These are phyloP conservation scores for Halcyon malimbica DNA, from an alignment of 2,113 vertebrate genomes.

Conservation along the genomic window DNA sequence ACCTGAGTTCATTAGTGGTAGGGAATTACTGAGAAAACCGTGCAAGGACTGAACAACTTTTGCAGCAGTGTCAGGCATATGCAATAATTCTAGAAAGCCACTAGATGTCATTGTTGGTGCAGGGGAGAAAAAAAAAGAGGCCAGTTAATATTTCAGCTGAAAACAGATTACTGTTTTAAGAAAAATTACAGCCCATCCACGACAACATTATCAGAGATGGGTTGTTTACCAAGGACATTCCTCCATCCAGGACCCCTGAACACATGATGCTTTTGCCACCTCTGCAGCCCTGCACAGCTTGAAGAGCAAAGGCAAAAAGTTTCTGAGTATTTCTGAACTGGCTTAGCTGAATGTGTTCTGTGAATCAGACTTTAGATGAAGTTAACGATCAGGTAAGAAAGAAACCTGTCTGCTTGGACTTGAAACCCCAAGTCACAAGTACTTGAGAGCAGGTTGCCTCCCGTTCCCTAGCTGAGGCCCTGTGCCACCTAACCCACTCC, in stretches of 20 bases:
- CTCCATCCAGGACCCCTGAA: background rate
- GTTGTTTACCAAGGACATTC: background rate
- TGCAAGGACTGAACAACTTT: rapidly evolving
- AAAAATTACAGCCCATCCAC: background rate
- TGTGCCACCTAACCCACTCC: background rate
- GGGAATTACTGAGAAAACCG: background rate
- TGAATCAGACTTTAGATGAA: background rate
- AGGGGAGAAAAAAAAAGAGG: background rate
- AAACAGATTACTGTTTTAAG: background rate
- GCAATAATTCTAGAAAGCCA: background rate
- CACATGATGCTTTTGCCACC: background rate
- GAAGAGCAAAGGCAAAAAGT: rapidly evolving
- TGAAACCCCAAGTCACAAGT: background rate
- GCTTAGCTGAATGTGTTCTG: background rate
- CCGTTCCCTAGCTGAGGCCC: background rate
- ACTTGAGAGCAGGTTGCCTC: background rate
- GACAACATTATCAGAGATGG: background rate
- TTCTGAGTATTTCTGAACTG: background rate
- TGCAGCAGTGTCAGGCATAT: rapidly evolving
- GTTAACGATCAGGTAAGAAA: background rate
- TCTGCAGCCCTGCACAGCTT: background rate
- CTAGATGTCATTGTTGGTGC: background rate
- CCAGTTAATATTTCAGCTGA: rapidly evolving
- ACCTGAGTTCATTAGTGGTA: rapidly evolving
- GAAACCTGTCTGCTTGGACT: no score